phyloP scores from a whole-genome alignment of 1,140 invertebrate species.

The Zaprionus taronus region DNA sequence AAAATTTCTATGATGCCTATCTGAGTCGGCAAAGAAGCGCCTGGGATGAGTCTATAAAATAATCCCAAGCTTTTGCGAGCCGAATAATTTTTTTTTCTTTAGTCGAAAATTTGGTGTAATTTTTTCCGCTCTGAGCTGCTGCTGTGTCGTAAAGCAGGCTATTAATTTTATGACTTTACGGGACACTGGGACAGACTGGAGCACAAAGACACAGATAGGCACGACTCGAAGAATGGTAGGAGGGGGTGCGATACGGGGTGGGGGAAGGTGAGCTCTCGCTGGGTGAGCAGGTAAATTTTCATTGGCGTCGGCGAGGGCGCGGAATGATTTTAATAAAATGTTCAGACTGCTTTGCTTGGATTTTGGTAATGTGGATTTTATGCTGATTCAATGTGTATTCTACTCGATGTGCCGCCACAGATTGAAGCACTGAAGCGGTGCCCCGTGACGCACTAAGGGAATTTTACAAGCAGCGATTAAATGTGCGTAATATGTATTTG shows the following conservation, averaged over 20 bases:
- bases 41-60: constrained; percentile 37
- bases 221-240: not conserved
- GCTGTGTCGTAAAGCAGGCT: constrained; percentile 49
- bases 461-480: constrained; percentile 29
- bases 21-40: constrained; percentile 19
- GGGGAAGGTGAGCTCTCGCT: not conserved
- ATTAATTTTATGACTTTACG: constrained; percentile 52
- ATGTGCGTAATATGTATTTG: constrained; percentile 22
- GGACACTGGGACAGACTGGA: constrained; percentile 30
- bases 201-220: constrained; percentile 22
- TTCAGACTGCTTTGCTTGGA: constrained; percentile 27
- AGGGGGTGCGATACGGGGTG: not conserved
- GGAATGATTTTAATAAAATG: constrained; percentile 47
- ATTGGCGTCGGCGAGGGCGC: constrained; percentile 34
- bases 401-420: constrained; percentile 30
- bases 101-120: constrained; percentile 39
- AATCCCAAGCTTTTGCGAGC: constrained; percentile 31
- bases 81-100: constrained; percentile 16
- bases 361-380: constrained; percentile 57
- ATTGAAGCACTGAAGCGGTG: constrained; percentile 38
- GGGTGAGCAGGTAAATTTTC: constrained; percentile 37
- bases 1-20: constrained; percentile 50
- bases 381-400: constrained; percentile 53
- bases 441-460: constrained; percentile 16
- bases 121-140: constrained; percentile 13